phyloP scores from a whole-genome alignment of 2,113 vertebrate genomes.

The Megatriorchis doriae region DNA sequence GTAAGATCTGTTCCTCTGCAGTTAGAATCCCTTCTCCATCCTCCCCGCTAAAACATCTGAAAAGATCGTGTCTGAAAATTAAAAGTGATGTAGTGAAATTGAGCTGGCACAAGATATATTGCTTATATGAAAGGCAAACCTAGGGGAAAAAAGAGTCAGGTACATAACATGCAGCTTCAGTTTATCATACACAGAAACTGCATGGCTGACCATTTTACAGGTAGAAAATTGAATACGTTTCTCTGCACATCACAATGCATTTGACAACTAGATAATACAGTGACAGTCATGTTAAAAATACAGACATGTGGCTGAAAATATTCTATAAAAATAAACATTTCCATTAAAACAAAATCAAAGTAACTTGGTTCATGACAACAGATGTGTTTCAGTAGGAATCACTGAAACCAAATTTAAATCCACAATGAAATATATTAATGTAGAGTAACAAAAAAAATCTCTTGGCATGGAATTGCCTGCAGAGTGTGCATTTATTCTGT shows the following conservation, averaged over 20 bases:
- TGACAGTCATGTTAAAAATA: background rate
- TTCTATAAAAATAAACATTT: background rate
- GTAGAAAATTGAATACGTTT: background rate
- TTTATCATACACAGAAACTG: conserved; percentile 11
- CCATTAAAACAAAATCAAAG: background rate
- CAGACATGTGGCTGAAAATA: background rate
- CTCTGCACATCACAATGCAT: background rate
- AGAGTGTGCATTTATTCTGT: conserved; percentile 57
- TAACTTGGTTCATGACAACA: background rate
- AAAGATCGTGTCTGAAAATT: conserved; percentile 36
- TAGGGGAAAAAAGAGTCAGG: background rate
- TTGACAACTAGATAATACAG: background rate
- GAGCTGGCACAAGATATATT: background rate
- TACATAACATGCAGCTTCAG: background rate
- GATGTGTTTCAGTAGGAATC: background rate
- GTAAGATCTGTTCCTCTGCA: conserved; percentile 42
- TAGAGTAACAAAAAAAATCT: conserved; percentile 46
- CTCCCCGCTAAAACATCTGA: conserved; percentile 22
- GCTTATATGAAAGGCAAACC: conserved; percentile 23
- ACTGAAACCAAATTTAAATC: conserved; percentile 13
- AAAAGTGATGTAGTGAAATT: background rate
- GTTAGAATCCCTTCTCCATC: background rate
- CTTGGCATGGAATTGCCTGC: conserved; percentile 39
- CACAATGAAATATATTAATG: conserved; percentile 41
- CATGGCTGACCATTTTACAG: conserved; percentile 6